Base-by-base conservation (phyloP, 2,888 invertebrate species). In the Campoplex nolae region DNA sequence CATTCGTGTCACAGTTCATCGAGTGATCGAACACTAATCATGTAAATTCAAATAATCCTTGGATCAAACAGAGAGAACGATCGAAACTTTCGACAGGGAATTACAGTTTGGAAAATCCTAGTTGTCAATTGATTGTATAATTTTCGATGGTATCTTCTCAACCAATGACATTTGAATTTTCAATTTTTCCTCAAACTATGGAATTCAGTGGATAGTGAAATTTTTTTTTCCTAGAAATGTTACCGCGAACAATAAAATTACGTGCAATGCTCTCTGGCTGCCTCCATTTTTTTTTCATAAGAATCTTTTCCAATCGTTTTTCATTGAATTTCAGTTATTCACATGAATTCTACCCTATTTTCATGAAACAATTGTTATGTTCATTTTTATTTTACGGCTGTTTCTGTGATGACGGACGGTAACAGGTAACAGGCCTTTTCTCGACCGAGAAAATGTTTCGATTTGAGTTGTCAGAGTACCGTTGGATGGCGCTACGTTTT, bases 401-500 rank as follows among this genome's bases (percentile, higher is more conserved):
- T 23, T 48, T 11, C 0, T 11, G 28, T n/a, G 23, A 51, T 28
- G 51, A 54, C 71, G 4, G 51, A 32, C 56, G 83, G 42, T 74
- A 73, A 84, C 23, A 18, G 8, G 67, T 42, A 28, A 6, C 3
- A 16, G 18, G 67, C 38, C 32, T 77, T 16, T 83, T 73, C 13
- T 35, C 78, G 32, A n/a, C 67, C 45, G 23, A 65, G 56, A 13
- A 38, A 74, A 58, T 35, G 62, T 45, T 28, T 38, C 9, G 11
- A 65, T 74, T 74, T 0, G 8, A 62, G n/a, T 28, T 62, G 35
- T 28, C 65, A 13, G 18, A 18, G 58, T 1, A 48, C 45, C 76
- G 76, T 48, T 16, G 58, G 56, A 75, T 75, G 74, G 58, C 74
- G 56, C 74, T 42, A 75, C 74, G 23, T 58, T 75, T 58, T 75